Conservation (phyloP, 2,797 vertebrate genomes). For the Morelia viridis region DNA sequence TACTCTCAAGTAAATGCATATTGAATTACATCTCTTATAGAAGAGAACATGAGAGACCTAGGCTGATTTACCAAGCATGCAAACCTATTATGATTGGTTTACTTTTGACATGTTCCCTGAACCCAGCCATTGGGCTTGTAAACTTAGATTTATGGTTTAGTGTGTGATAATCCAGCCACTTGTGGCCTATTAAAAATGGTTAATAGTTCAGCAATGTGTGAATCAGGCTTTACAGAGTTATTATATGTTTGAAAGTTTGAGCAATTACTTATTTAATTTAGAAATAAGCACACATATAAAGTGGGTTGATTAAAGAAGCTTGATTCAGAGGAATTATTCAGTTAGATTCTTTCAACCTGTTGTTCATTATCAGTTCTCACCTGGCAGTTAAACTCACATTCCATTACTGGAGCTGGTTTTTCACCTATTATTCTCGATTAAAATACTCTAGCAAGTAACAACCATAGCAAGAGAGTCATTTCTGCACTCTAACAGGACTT, state of each 20-base stretch:
- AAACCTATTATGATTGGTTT: not conserved
- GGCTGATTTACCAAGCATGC: not conserved
- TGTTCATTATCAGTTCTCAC: not conserved
- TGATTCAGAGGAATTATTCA: not conserved
- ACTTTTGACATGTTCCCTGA: not conserved
- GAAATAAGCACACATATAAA: not conserved
- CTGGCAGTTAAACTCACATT: not conserved
- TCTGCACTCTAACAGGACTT: not conserved
- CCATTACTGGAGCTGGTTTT: not conserved
- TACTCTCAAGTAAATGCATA: not conserved
- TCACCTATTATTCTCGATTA: not conserved
- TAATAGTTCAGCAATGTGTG: not conserved
- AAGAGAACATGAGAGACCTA: not conserved
- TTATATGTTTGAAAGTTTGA: not conserved
- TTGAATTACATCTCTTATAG: not conserved
- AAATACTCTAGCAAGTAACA: not conserved
- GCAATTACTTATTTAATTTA: not conserved
- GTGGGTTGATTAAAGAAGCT: not conserved
- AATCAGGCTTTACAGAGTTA: not conserved
- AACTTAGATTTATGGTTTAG: not conserved
- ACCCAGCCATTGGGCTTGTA: not conserved
- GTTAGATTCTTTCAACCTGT: not conserved
- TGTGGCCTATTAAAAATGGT: not conserved
- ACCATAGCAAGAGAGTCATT: not conserved
- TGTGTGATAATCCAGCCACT: not conserved